Conservation (phyloP, 2,888 invertebrate genomes). For the Pristionchus fissidentatus region DNA sequence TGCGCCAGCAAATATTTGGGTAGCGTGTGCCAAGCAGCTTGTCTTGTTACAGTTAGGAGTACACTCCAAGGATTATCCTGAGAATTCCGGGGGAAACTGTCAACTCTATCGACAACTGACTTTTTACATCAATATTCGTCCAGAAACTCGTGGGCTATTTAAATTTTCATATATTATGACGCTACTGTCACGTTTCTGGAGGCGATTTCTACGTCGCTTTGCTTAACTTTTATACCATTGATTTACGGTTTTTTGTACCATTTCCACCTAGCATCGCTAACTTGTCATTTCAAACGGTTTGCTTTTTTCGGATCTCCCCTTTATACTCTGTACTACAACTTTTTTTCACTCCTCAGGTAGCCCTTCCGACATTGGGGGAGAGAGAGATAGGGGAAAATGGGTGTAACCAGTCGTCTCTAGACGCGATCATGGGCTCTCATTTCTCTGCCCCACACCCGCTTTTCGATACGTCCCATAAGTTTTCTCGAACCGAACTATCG, state of each 20-base stretch:
- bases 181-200: too few species aligned
- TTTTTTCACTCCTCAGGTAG: conserved; percentile 48
- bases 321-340: conserved; percentile 6
- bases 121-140: too few species aligned
- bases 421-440: conserved; percentile 52
- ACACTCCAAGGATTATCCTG: neutral
- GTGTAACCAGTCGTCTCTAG: conserved; percentile 49
- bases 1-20: conserved; percentile 39
- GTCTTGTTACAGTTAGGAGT: conserved; percentile 36
- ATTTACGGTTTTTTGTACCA: too few species aligned
- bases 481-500: neutral
- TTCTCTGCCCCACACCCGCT: conserved; percentile 50
- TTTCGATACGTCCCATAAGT: neutral
- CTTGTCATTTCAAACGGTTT: neutral
- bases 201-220: too few species aligned
- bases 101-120: too few species aligned
- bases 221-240: too few species aligned
- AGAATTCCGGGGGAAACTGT: too few species aligned
- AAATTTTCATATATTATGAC: too few species aligned
- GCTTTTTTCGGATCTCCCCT: conserved; percentile 43
- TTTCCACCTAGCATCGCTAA: too few species aligned
- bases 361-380: too few species aligned
- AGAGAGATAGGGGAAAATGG: too few species aligned
- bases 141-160: too few species aligned
- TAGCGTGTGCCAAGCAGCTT: neutral